Percentiles rank a stretch among this genome's conserved stretches.
phyloP scores from a whole-genome alignment of 2,113 vertebrate genomes.

The Sardina pilchardus region DNA sequence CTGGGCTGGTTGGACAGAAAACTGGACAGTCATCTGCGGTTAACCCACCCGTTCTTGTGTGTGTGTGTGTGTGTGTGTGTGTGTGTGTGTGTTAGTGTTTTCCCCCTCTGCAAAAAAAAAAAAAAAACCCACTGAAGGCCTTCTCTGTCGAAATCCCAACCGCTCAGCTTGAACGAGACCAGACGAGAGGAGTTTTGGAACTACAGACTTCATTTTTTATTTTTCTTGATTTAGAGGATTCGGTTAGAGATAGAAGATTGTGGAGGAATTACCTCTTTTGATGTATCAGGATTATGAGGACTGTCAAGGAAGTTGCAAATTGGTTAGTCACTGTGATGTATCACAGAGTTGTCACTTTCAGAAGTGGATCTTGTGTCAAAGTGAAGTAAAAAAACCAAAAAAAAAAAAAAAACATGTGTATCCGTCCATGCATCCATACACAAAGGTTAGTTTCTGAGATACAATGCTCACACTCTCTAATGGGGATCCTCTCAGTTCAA shows the following conservation, averaged over 20 bases:
- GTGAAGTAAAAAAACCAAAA: not conserved
- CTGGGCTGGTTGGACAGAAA: slow-evolving; percentile 42
- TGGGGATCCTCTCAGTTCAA: not conserved
- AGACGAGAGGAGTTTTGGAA: not conserved
- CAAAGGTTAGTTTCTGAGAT: not conserved
- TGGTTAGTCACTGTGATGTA: not conserved
- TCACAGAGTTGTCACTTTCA: not conserved
- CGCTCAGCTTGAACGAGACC: not conserved
- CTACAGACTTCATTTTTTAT: not conserved
- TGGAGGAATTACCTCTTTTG: not conserved
- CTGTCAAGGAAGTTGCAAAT: not conserved
- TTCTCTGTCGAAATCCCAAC: slow-evolving; percentile 64
- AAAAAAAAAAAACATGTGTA: no score
- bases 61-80: no score
- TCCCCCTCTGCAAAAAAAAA: not conserved
- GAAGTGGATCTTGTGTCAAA: not conserved
- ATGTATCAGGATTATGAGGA: not conserved
- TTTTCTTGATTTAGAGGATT: not conserved
- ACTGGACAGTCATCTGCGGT: slow-evolving; percentile 54
- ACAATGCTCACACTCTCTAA: not conserved
- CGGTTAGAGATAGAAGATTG: not conserved
- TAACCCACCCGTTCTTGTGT: slow-evolving; percentile 51
- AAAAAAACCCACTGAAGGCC: slow-evolving; percentile 47
- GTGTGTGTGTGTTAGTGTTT: no score
- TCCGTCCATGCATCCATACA: not conserved